Base-by-base conservation (phyloP, 2,888 invertebrate species). In the Seladonia tumulorum region DNA sequence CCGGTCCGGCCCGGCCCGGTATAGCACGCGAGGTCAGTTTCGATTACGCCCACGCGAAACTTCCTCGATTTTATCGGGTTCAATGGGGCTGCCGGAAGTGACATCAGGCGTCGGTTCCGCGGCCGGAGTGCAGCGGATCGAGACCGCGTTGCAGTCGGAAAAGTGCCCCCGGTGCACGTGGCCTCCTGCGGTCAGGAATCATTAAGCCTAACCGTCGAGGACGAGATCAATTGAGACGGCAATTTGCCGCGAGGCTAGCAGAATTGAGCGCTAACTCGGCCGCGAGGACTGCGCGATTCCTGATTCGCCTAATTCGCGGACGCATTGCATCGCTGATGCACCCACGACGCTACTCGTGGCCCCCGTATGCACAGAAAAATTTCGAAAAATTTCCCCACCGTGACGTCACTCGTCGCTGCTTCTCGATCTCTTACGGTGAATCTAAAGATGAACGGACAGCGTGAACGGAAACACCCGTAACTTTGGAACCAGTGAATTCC, bases 171-270 rank as follows among this genome's bases (percentile, higher is more conserved):
- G 81, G 74, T 71, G 71, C 89, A 80, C 86, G 89, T 88, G 87
- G 82, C 81, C 77, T 81, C 82, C 81, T 70, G 88, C 87, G 81
- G 81, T 77, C 83, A 77, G 66, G 60, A 79, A 72, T 71, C 89
- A 83, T 90, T 86, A 88, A 73, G 53, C 82, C 39, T 14, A 82
- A 72, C 73, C 78, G 79, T 71, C 87, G 90, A 90, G 90, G 90
- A 89, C 90, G 39, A 74, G 83, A 86, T 84, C 87, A 90, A 90
- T 90, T 87, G 88, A 84, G 82, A 49, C 74, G 79, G 78, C 86
- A 88, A 90, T 90, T 90, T 80, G 84, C 81, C 79, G 83, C 86
- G 86, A 84, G 89, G 85, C 75, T 84, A 80, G 70, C 35, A 18
- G 83, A 88, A 88, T 84, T 78, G 87, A 85, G 79, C 82, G 60